phyloP scores from a whole-genome alignment of 2,113 vertebrate species.

The Tiliqua scincoides region DNA sequence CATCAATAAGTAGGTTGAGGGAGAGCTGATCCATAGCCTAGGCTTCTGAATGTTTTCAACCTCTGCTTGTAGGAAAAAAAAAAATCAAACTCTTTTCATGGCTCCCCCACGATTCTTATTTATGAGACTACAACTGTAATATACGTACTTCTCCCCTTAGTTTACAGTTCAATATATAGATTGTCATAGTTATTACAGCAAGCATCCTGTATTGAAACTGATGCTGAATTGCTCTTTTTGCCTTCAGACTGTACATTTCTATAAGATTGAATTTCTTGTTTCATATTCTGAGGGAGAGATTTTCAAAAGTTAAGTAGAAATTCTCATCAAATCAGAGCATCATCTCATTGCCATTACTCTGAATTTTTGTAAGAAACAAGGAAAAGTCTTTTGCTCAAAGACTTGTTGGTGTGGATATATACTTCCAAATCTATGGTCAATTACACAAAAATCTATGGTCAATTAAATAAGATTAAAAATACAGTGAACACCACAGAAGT shows the following conservation, averaged over 20 bases:
- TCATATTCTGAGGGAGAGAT: neutral
- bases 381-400: neutral
- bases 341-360: neutral
- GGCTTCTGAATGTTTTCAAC: neutral
- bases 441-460: neutral
- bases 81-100: neutral
- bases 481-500: neutral
- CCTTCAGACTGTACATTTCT: neutral
- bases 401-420: neutral
- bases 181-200: neutral
- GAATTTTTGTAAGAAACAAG: no score
- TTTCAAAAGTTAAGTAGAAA: neutral
- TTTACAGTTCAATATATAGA: neutral
- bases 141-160: neutral
- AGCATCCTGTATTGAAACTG: neutral
- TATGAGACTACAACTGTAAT: neutral
- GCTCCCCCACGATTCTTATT: neutral
- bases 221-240: neutral
- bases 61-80: neutral
- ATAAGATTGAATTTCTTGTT: neutral
- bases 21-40: constrained; percentile 29
- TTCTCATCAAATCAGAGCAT: neutral
- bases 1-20: neutral
- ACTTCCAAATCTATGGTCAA: neutral
- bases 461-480: neutral